Conservation (phyloP, 2,113 vertebrate species). For the Colossoma macropomum region DNA sequence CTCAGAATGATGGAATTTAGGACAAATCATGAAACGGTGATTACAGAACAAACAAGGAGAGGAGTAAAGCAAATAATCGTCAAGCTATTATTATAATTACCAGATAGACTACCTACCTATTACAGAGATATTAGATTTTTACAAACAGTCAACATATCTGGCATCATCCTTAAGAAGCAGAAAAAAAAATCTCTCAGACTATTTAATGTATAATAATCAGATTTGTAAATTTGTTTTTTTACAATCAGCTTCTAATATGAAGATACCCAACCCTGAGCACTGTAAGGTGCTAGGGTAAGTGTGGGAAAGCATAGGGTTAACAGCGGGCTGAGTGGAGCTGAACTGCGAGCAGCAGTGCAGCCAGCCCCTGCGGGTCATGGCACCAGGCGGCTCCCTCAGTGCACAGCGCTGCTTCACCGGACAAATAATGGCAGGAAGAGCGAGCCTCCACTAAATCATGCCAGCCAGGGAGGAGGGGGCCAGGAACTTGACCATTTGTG, state of each 20-base stretch:
- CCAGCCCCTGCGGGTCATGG: slow-evolving; percentile 66
- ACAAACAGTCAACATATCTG: not conserved
- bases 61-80: not conserved
- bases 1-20: not conserved
- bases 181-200: not conserved
- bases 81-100: too few relatives aligned
- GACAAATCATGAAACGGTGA: not conserved
- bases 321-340: slow-evolving; percentile 54
- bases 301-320: slow-evolving; percentile 62
- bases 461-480: slow-evolving; percentile 66
- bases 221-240: not conserved
- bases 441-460: slow-evolving; percentile 74
- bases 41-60: not conserved
- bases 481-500: slow-evolving; percentile 73
- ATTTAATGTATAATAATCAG: not conserved
- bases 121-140: too few relatives aligned
- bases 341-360: slow-evolving; percentile 47
- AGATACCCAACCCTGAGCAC: slow-evolving; percentile 2
- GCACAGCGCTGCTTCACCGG: slow-evolving; percentile 71
- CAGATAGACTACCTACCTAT: too few relatives aligned
- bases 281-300: slow-evolving; percentile 38
- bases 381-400: slow-evolving; percentile 50
- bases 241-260: not conserved
- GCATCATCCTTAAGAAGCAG: not conserved
- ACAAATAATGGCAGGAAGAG: slow-evolving; percentile 78